Evolutionary conservation across 2,113 vertebrate species (phyloP), one percentile per base, ranked within the genome.

Genomic region (Beaufortia kweichowensis): DNA sequence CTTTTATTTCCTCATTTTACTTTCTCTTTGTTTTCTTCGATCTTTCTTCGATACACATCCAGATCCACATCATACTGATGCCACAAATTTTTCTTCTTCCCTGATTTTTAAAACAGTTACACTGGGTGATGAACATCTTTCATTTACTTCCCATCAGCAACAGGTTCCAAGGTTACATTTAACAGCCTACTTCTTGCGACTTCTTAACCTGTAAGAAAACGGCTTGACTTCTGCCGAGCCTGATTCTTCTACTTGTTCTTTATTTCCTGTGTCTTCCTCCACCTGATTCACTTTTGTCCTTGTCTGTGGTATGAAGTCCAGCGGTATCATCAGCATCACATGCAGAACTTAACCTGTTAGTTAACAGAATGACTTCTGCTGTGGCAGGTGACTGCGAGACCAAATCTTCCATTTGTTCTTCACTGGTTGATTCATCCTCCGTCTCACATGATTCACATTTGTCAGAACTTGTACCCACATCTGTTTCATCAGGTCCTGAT

Each of bases 11-110:
- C 6, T 68, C 67, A 26, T 61, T 56, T 3, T 23, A 48, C 0
- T 0, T 50, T 53, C 78, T 86, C 81, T 79, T 83, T 31, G 83
- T 82, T 61, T 62, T 79, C 53, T 48, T 72, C 43, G 68, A 1
- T 7, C 5, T 67, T 23, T 55, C 21, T 35, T 8, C 53, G 15
- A 15, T 6, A 10, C 19, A 15, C n/a, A 56, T n/a, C n/a, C n/a
- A 21, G 28, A 33, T 10, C 21, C 8, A 6, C 14, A n/a, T 53
- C 66, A 14, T 9, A 9, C n/a, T 62, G 59, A 69, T 83, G 72
- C 74, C 35, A 10, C 11, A 2, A 10, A 7, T 39, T 82, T 33
- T 80, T 82, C 41, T 77, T 82, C 14, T 23, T 24, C 29, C 60
- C 46, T 57, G 59, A 39, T 62, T 46, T n/a, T 11, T 48, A 75